Evolutionary conservation across 2,797 vertebrate species (phyloP).

Genomic region (Mycteria americana): DNA sequence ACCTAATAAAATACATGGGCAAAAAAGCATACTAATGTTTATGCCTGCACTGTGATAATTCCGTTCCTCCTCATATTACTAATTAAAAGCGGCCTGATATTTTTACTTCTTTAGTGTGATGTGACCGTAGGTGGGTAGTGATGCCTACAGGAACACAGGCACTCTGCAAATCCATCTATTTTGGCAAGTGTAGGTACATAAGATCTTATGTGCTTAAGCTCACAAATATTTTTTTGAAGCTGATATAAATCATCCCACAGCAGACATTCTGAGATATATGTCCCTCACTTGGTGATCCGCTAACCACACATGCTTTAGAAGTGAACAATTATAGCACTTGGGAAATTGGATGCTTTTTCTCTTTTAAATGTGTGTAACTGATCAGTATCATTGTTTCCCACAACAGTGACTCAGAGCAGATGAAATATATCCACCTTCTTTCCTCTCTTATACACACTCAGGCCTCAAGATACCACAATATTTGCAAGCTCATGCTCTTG

Average conservation of each 20-base stretch:
- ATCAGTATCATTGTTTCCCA: constrained; percentile 5
- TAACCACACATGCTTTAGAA: background rate
- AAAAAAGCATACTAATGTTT: background rate
- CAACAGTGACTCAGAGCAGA: background rate
- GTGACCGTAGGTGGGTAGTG: background rate
- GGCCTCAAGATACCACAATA: background rate
- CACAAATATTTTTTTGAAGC: background rate
- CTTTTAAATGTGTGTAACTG: constrained; percentile 3
- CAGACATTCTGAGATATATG: background rate
- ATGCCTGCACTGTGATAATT: background rate
- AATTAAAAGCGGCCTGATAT: background rate
- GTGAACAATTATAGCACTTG: background rate
- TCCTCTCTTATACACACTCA: background rate
- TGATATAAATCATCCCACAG: background rate
- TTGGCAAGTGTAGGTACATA: background rate
- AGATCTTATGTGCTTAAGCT: background rate
- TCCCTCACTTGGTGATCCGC: background rate
- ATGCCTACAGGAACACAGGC: background rate
- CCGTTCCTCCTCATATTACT: background rate
- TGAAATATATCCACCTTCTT: background rate
- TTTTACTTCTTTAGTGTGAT: background rate
- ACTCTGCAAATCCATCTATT: background rate
- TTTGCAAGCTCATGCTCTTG: background rate
- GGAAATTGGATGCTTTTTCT: background rate
- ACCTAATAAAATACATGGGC: background rate